These are phyloP conservation scores for Centrocercus urophasianus DNA, from an alignment of 2,113 vertebrate genomes.

Conservation along the genomic window DNA sequence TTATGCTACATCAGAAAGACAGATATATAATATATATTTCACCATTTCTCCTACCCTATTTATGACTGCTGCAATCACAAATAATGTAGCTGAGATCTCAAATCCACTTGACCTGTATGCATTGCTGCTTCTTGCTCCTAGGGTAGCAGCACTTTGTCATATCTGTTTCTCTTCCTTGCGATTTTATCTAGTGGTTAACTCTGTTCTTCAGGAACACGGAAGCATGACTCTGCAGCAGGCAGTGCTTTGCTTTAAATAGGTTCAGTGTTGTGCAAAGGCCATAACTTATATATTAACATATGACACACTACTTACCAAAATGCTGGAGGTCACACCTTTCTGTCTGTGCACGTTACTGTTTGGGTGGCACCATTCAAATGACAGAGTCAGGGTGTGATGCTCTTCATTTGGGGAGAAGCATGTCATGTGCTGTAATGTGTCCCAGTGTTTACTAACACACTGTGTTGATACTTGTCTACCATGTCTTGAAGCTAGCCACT, in stretches of 20 bases:
- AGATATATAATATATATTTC: conserved; percentile 47
- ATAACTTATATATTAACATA: background rate
- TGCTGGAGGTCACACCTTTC: background rate
- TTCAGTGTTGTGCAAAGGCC: background rate
- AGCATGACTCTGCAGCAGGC: fast-evolving
- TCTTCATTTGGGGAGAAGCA: background rate
- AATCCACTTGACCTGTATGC: conserved; percentile 26
- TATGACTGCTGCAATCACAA: conserved; percentile 72
- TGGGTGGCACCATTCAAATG: background rate
- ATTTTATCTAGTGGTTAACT: conserved; percentile 18
- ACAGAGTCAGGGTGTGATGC: background rate
- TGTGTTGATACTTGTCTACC: background rate
- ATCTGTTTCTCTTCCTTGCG: background rate
- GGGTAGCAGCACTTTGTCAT: background rate
- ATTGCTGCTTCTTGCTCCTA: conserved; percentile 6
- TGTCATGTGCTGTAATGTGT: background rate
- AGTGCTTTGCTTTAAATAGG: background rate
- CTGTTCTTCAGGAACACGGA: background rate
- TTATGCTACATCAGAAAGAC: conserved; percentile 66
- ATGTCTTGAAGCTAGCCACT: background rate
- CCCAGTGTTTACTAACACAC: fast-evolving
- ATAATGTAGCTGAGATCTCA: conserved; percentile 33
- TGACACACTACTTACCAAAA: background rate
- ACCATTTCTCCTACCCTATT: conserved; percentile 51
- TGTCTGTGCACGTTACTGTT: background rate